Conservation (phyloP, 1,140 invertebrate genomes). For the Drosophila kepulauana region DNA sequence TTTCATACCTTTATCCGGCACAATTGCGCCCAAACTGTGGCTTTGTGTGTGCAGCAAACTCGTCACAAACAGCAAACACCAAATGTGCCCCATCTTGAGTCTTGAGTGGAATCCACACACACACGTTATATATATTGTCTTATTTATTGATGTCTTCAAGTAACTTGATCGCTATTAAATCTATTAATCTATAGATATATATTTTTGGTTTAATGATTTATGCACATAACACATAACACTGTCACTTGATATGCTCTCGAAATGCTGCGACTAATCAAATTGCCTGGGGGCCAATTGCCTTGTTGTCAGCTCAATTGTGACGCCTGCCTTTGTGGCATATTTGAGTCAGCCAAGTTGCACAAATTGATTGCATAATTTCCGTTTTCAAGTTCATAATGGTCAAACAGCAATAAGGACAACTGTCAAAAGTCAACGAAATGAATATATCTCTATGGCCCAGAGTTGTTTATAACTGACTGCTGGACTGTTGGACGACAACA, state of each 20-base stretch:
- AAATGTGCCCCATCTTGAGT: constrained; percentile 60
- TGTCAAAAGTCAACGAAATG: constrained; percentile 45
- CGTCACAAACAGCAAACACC: constrained; percentile 66
- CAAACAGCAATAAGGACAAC: constrained; percentile 28
- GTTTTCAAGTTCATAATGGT: constrained; percentile 76
- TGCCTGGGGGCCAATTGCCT: constrained; percentile 21
- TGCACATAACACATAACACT: constrained; percentile 7
- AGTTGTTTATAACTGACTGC: constrained; percentile 13
- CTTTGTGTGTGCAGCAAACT: constrained; percentile 69
- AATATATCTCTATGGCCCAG: constrained; percentile 11
- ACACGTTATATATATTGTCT: background rate
- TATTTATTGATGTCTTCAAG: background rate
- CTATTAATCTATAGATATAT: background rate
- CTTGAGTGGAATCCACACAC: constrained; percentile 14
- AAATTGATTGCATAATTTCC: constrained; percentile 82
- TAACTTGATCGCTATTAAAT: constrained; percentile 9
- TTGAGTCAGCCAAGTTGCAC: constrained; percentile 68
- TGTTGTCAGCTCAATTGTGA: constrained; percentile 33
- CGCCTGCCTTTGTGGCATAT: constrained; percentile 52
- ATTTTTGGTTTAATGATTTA: constrained; percentile 1
- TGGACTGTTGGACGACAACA: constrained; percentile 23
- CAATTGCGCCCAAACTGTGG: constrained; percentile 62
- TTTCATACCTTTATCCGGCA: constrained; percentile 58
- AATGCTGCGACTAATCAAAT: constrained; percentile 32
- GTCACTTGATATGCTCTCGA: constrained; percentile 28